These are phyloP conservation scores for Zoanthus sansibaricus DNA, from an alignment of 92 coral and sea anemone genomes.

Conservation along the genomic window DNA sequence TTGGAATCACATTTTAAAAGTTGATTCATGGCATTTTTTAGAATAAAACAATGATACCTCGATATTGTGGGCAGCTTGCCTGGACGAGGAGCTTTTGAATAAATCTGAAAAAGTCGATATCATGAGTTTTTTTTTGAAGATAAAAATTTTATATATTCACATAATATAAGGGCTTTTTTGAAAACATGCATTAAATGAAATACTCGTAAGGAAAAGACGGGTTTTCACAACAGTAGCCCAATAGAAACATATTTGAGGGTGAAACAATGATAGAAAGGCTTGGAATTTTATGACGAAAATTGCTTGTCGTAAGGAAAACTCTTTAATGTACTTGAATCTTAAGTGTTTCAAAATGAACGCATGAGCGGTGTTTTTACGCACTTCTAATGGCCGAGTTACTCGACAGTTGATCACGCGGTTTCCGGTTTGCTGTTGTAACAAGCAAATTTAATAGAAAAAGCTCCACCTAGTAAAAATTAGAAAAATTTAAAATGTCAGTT, in stretches of 20 bases:
- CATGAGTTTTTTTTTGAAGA: background rate
- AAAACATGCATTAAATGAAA: background rate
- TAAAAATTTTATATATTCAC: no score
- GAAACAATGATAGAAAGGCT: background rate
- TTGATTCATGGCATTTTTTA: background rate
- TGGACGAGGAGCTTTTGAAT: background rate
- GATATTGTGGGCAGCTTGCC: background rate
- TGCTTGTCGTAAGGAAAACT: background rate
- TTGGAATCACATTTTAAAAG: constrained; percentile 1
- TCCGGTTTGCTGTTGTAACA: background rate
- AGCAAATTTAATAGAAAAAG: background rate
- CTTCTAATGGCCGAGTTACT: background rate
- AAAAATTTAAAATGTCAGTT: background rate
- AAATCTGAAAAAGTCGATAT: background rate
- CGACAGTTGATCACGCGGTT: background rate
- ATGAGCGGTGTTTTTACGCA: background rate
- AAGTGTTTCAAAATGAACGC: constrained; percentile 1
- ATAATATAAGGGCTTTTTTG: background rate
- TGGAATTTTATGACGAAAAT: constrained; percentile 7
- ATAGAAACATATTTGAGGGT: background rate
- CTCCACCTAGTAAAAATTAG: background rate
- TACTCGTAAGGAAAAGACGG: background rate
- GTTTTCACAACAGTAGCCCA: background rate
- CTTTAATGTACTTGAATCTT: background rate
- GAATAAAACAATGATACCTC: no score